Percentiles rank a stretch among this genome's conserved stretches.
These are phyloP conservation scores for Fissipunctia ypsillon DNA, from an alignment of 2,888 invertebrate genomes.

Conservation along the genomic window DNA sequence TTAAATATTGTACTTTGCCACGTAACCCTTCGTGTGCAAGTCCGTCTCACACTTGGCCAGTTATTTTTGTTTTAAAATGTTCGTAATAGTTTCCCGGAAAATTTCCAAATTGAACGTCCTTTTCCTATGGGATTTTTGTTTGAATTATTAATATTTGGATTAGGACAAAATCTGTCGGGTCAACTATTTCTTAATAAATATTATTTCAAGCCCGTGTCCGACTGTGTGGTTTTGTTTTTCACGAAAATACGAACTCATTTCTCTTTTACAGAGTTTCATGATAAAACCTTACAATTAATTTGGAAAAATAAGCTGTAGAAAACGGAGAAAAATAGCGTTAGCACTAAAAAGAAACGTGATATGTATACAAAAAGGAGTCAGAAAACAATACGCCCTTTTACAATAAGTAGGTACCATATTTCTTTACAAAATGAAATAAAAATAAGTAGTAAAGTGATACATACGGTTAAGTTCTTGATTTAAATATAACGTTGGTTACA, in stretches of 20 bases:
- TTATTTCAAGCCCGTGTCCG: not conserved
- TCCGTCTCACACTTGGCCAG: no score
- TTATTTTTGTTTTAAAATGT: no score
- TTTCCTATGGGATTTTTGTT: no score
- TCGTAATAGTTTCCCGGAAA: no score
- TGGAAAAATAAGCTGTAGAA: not conserved
- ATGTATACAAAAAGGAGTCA: no score
- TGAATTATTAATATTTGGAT: not conserved
- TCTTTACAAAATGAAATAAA: not conserved
- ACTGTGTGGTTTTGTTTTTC: not conserved
- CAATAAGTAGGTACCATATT: not conserved
- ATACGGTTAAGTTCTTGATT: constrained; percentile 44
- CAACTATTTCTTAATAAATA: not conserved
- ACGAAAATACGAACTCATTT: not conserved
- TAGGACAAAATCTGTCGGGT: not conserved
- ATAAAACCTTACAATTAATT: not conserved
- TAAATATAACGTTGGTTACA: constrained; percentile 17
- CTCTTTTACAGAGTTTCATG: not conserved
- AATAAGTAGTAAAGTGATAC: constrained; percentile 16
- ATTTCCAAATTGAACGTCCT: no score
- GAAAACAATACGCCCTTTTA: not conserved
- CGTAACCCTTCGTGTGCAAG: no score
- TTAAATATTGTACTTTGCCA: no score
- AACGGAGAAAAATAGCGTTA: not conserved
- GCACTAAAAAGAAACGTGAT: not conserved